Percentiles rank a stretch among this genome's conserved stretches.
These are phyloP conservation scores for Thalpophila matura DNA, from an alignment of 2,888 invertebrate genomes.

Conservation along the genomic window DNA sequence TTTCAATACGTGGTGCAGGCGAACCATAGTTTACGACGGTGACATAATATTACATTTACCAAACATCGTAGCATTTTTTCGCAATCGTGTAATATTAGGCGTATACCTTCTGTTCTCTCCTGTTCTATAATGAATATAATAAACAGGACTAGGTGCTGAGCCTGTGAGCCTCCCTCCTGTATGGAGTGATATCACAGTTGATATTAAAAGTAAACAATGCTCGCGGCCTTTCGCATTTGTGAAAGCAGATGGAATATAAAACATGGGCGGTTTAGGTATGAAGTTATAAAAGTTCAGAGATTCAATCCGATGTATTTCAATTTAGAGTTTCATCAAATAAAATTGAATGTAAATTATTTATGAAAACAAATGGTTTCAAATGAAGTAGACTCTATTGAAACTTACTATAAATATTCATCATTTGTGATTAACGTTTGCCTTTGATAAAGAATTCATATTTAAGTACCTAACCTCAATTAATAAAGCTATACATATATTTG, in stretches of 20 bases:
- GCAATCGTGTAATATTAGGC: neutral
- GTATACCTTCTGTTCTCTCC: slow-evolving; percentile 38
- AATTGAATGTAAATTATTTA: slow-evolving; percentile 31
- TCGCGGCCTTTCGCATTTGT: slow-evolving; percentile 65
- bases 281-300: slow-evolving; percentile 55
- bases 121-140: slow-evolving; percentile 60
- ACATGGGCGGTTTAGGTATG: slow-evolving; percentile 52
- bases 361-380: slow-evolving; percentile 10
- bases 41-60: no score
- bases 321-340: slow-evolving; percentile 48
- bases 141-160: slow-evolving; percentile 65
- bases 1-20: no score
- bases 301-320: slow-evolving; percentile 58
- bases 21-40: no score
- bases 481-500: no score
- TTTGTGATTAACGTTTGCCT: neutral
- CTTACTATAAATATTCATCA: neutral
- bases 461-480: neutral
- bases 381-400: neutral
- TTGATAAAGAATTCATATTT: neutral
- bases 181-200: slow-evolving; percentile 58
- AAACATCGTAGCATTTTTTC: neutral
- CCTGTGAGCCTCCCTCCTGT: slow-evolving; percentile 50
- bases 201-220: slow-evolving; percentile 75
- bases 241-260: slow-evolving; percentile 59